Evolutionary conservation across 1,140 invertebrate genomes (phyloP).

Genomic region (Melipona quadrifasciata): DNA sequence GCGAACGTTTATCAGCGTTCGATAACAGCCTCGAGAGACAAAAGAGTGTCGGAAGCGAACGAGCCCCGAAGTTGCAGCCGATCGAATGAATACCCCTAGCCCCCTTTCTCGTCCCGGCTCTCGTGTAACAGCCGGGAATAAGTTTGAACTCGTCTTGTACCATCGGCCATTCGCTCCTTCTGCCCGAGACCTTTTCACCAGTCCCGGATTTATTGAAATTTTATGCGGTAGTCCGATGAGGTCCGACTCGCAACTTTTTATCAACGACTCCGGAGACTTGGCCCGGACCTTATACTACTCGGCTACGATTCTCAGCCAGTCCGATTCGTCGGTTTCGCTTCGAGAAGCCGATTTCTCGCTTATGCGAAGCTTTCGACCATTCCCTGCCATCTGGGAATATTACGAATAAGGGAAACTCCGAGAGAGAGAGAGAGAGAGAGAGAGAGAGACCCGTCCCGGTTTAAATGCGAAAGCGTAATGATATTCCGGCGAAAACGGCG

Average conservation of each 20-base stretch:
- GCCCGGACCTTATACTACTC: conserved; percentile 59
- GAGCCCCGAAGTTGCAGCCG: conserved; percentile 36
- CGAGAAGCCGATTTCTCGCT: conserved; percentile 45
- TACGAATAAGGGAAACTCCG: conserved; percentile 29
- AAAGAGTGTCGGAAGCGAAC: conserved; percentile 36
- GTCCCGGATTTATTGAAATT: conserved; percentile 71
- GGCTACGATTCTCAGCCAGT: neutral
- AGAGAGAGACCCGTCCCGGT: neutral
- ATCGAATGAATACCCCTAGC: conserved; percentile 20
- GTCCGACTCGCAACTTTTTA: conserved; percentile 67
- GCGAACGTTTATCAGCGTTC: conserved; percentile 22
- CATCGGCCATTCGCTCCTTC: conserved; percentile 64
- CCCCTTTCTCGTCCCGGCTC: neutral
- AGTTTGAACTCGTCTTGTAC: conserved; percentile 63
- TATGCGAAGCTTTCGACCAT: conserved; percentile 29
- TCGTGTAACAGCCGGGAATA: conserved; percentile 65
- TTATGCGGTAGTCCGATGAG: conserved; percentile 69
- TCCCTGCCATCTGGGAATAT: conserved; percentile 23
- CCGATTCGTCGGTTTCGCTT: conserved; percentile 48
- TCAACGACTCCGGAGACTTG: conserved; percentile 48
- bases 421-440: no score
- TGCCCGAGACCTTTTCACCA: conserved; percentile 33
- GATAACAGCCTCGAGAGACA: conserved; percentile 47
- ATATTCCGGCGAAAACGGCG: conserved; percentile 10
- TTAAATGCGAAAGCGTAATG: conserved; percentile 24